Evolutionary conservation across 1,140 invertebrate species (phyloP), one percentile per base, ranked within the genome.

Genomic region (Cydia fagiglandana): DNA sequence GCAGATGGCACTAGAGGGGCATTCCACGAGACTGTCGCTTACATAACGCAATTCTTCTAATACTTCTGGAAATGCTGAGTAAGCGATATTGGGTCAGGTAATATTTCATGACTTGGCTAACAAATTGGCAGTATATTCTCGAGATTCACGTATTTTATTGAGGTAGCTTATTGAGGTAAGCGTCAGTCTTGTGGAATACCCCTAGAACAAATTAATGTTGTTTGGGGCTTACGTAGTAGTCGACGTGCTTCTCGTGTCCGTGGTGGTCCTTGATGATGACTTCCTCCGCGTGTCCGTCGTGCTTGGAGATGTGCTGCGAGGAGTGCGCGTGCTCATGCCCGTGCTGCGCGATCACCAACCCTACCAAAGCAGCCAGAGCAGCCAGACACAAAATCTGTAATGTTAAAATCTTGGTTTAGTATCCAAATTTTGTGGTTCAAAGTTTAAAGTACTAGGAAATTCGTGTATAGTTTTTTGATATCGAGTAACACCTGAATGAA

Each of bases 271-370:
- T 81, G 9, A 82, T 81, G 50, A 78, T 77, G 2, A 86, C 81
- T 0, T 78, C 75, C 9, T 84, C 76, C 2, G 86, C 82, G 38
- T 83, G 87, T 12, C 85, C 87, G 74, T 88, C 87, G 77, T 87
- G 83, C 9, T 83, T 82, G 41, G 80, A 73, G 77, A 87, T 82
- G 79, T 82, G 82, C 50, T 85, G 83, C 17, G 86, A 87, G 3
- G 87, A 88, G 77, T 79, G 84, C 1, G 80, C 85, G 61, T 78
- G 79, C 2, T 79, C 77, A 45, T 84, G 78, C 9, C 80, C 83
- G 45, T 80, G 81, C 41, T 86, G 78, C 13, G 80, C 81, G 4
- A 75, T 64, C 10, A 76, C 77, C 1, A 77, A 77, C 34, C 76
- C 78, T 5, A 83, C 73, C 0, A 86, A 6, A 17, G 79, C 82